A percentile compares a stretch with the other conserved stretches of the same genome.
phyloP scores from a whole-genome alignment of 2,797 vertebrate species.

The Gastrophryne carolinensis region DNA sequence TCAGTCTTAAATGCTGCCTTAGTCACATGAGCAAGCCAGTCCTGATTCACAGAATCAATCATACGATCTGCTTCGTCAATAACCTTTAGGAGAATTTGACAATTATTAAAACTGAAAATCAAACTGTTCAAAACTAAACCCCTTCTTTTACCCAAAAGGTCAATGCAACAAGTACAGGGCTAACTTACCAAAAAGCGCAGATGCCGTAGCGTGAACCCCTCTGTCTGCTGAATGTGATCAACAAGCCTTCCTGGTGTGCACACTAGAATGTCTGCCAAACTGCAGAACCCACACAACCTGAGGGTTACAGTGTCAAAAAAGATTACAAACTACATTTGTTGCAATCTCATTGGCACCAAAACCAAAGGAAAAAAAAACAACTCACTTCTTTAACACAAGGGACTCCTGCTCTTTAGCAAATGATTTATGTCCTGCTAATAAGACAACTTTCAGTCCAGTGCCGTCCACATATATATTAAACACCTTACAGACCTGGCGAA shows the following conservation, averaged over 20 bases:
- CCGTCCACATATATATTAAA: constrained; percentile 83
- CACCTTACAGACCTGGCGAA: constrained; percentile 85
- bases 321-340: not conserved
- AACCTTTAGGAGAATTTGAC: constrained; percentile 66
- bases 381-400: constrained; percentile 81
- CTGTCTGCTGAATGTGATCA: constrained; percentile 87
- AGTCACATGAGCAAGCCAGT: constrained; percentile 84
- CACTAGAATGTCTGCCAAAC: constrained; percentile 88
- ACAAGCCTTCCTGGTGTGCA: constrained; percentile 92
- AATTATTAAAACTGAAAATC: not conserved
- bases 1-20: constrained; percentile 71
- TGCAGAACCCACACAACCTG: constrained; percentile 66
- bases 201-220: constrained; percentile 78
- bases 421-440: constrained; percentile 83
- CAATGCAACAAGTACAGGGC: not conserved
- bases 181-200: constrained; percentile 86
- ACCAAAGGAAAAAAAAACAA: constrained; percentile 4
- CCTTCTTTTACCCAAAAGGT: not conserved
- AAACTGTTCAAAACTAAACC: too few species aligned
- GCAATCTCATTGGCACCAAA: not conserved
- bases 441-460: constrained; percentile 77
- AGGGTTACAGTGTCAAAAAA: not conserved
- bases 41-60: constrained; percentile 95
- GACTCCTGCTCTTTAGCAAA: constrained; percentile 82
- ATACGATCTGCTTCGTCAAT: constrained; percentile 94